Evolutionary conservation across 2,113 vertebrate genomes (phyloP).

Genomic region (Sphyrna mokarran): DNA sequence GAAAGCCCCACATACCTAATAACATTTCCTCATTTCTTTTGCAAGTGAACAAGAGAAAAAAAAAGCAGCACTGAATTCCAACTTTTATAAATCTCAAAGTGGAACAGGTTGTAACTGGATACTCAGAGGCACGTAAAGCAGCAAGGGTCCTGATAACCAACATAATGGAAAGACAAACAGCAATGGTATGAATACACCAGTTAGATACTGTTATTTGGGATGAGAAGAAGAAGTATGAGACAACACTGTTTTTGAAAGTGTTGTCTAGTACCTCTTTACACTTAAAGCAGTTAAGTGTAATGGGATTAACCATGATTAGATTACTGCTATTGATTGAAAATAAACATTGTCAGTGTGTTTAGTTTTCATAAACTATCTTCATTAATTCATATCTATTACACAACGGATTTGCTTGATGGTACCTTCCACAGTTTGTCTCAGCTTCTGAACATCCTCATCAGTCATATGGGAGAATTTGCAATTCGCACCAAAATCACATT

Average conservation of each 20-base stretch:
- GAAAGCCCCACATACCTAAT: neutral
- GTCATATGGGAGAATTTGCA: slow-evolving; percentile 94
- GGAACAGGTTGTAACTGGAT: neutral
- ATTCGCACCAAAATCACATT: slow-evolving; percentile 78
- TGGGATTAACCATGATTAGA: neutral
- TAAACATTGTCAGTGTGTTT: neutral
- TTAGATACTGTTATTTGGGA: neutral
- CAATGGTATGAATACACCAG: neutral
- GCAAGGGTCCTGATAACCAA: no score
- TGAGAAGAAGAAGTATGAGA: neutral
- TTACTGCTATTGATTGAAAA: neutral
- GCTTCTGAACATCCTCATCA: slow-evolving; percentile 65
- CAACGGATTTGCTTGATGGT: slow-evolving; percentile 43
- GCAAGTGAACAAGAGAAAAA: neutral
- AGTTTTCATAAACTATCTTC: slow-evolving; percentile 35
- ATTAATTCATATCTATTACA: slow-evolving; percentile 51
- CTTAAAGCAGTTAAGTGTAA: neutral
- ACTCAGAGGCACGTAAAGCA: neutral
- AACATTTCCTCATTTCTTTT: neutral
- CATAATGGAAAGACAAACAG: neutral
- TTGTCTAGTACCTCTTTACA: no score
- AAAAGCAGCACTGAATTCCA: neutral
- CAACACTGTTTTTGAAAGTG: neutral
- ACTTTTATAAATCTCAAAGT: neutral
- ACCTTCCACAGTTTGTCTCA: slow-evolving; percentile 77